Evolutionary conservation across 1,140 invertebrate species (phyloP), one percentile per base, ranked within the genome.

Genomic region (Elymnias hypermnestra): DNA sequence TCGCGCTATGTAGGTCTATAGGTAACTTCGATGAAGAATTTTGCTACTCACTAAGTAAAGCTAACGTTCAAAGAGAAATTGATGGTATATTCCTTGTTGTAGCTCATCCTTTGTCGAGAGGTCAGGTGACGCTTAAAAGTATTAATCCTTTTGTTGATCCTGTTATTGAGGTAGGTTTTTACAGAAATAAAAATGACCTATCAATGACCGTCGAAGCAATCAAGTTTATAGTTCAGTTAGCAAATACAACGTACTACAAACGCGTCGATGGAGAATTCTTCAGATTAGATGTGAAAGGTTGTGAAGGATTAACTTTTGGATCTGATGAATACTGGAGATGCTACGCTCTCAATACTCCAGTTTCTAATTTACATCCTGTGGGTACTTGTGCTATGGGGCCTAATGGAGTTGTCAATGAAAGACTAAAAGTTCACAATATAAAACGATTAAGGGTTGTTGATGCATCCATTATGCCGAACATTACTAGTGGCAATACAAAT

Each of bases 301-400:
- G 94, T 63, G 91, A 91, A 52, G 89, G 92, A n/a, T 10, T 71
- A 7, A 12, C 17, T 13, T 69, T 60, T 67, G 89, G 88, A 45
- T 88, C 89, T 0, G 89, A 91, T 64, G 81, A 81, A 3, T 96
- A 95, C 64, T 94, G 92, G 89, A 87, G 88, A 14, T 96, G 94
- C 73, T 90, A 90, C 38, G 87, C 89, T 0, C 73, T 88, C 13
- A 88, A 90, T 51, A 87, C 91, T 5, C 93, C 93, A 0, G 89
- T 91, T 77, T 94, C 94, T 0, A 92, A 95, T 21, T 94, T 94
- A 51, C 95, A 97, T 52, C 93, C 93, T 81, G 92, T 91, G 0
- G 92, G 94, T 4, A 93, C 91, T 0, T 92, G 92, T 17, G 94
- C 93, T 70, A 97, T 97, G 95, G 95, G 94, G 0, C 89, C 90